A percentile compares a stretch with the other conserved stretches of the same genome.
Conservation (phyloP, 2,888 invertebrate species). For the Blastobasis lacticolella region DNA sequence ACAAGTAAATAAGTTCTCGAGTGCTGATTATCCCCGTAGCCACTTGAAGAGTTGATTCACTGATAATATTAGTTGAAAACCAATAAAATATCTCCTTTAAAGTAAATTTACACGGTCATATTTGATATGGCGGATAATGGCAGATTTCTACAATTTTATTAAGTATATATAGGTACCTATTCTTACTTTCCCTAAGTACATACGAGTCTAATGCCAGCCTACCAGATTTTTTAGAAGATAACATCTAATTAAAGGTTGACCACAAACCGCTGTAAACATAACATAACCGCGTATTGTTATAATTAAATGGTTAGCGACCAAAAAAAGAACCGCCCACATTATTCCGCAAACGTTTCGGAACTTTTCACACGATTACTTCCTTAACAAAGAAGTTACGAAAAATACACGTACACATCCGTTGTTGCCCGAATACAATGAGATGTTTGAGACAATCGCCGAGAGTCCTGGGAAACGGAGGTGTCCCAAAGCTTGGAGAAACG, state of each 20-base stretch:
- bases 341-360: conserved; percentile 27
- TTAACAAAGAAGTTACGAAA: conserved; percentile 64
- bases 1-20: conserved; percentile 4
- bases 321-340: conserved; percentile 26
- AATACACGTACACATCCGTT: conserved; percentile 57
- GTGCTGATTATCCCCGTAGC: no score
- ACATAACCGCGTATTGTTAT: conserved; percentile 14
- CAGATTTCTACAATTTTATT: no score
- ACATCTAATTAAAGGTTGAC: conserved; percentile 20
- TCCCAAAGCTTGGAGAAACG: conserved; percentile 11
- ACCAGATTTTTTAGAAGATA: conserved; percentile 3
- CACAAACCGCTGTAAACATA: conserved; percentile 6
- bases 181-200: no score
- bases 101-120: no score
- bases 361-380: conserved; percentile 66
- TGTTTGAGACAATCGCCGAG: conserved; percentile 43
- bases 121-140: no score
- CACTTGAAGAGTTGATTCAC: no score
- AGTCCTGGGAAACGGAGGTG: conserved; percentile 39
- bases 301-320: conserved; percentile 29
- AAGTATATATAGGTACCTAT: no score
- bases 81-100: no score
- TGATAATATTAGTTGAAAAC: no score
- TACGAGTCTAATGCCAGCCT: no score
- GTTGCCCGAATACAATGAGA: conserved; percentile 52